A percentile compares a stretch with the other conserved stretches of the same genome.
These are phyloP conservation scores for Eupithecia vulgata DNA, from an alignment of 2,888 invertebrate species.

Conservation along the genomic window DNA sequence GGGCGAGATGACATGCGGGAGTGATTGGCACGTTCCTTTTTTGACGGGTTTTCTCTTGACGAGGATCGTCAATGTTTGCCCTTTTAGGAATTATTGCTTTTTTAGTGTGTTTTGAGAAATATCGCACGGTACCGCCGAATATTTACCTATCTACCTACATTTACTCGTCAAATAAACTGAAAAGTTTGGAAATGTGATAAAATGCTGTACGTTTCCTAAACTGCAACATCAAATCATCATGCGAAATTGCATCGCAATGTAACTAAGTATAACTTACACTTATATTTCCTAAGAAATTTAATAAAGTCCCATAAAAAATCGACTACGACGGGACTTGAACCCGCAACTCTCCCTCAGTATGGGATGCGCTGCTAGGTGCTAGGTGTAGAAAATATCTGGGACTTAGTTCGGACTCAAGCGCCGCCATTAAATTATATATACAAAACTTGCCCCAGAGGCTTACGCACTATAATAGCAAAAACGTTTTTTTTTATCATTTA, in stretches of 20 bases:
- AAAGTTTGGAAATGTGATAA: neutral
- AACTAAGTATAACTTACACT: neutral
- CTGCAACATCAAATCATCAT: neutral
- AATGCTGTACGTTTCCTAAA: neutral
- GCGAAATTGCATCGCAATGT: too few relatives aligned
- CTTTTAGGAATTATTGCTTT: slow-evolving; percentile 7
- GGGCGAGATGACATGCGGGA: slow-evolving; percentile 25
- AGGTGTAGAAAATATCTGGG: too few relatives aligned
- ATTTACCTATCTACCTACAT: neutral
- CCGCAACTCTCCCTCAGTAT: too few relatives aligned
- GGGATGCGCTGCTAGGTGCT: too few relatives aligned
- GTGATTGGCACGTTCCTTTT: slow-evolving; percentile 34
- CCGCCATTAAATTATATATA: too few relatives aligned
- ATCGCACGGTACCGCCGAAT: neutral
- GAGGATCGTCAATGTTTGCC: slow-evolving; percentile 5
- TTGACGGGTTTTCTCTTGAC: slow-evolving; percentile 26
- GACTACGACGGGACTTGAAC: too few relatives aligned
- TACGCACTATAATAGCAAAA: too few relatives aligned
- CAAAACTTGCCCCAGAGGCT: too few relatives aligned
- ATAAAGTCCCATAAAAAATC: too few relatives aligned
- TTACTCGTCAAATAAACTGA: neutral
- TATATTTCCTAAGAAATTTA: too few relatives aligned
- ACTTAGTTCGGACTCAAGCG: too few relatives aligned
- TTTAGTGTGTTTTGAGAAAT: neutral
- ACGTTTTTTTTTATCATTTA: too few relatives aligned